Conservation (phyloP, 2,113 vertebrate species). For the Chaenogobius annularis region DNA sequence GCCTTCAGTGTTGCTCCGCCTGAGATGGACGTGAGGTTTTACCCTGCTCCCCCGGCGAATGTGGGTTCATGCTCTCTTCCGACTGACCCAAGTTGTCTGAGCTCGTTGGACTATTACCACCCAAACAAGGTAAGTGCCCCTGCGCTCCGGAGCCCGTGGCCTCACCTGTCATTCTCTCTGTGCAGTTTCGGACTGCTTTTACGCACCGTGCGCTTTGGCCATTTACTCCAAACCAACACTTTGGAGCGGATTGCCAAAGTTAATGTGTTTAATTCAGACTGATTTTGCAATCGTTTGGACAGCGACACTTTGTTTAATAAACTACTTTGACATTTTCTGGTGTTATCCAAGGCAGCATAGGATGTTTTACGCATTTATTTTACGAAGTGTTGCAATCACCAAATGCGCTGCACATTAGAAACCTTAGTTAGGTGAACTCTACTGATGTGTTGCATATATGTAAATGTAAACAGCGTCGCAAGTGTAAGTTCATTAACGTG, state of each 20-base stretch:
- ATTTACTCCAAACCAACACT: not conserved
- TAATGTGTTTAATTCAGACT: not conserved
- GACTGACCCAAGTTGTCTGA: constrained; percentile 87
- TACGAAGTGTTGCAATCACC: not conserved
- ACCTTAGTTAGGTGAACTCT: not conserved
- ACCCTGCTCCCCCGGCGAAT: constrained; percentile 87
- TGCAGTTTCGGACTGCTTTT: constrained; percentile 2
- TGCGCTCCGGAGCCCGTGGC: constrained; percentile 10
- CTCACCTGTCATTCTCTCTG: constrained; percentile 44
- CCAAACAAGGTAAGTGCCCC: constrained; percentile 86
- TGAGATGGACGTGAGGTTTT: constrained; percentile 91
- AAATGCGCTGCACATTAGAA: not conserved
- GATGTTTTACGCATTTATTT: not conserved
- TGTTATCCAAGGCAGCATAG: no score
- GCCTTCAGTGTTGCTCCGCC: constrained; percentile 74
- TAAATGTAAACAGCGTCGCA: not conserved
- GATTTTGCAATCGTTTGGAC: not conserved
- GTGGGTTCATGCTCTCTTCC: constrained; percentile 88
- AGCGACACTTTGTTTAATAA: not conserved
- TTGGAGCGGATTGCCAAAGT: not conserved
- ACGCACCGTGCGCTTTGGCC: constrained; percentile 15
- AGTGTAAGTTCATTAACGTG: not conserved
- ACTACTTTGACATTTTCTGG: not conserved
- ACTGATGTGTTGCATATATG: not conserved
- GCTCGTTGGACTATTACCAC: constrained; percentile 91